Evolutionary conservation across 2,888 invertebrate genomes (phyloP), one percentile per base, ranked within the genome.

Genomic region (Auanema sp.): DNA sequence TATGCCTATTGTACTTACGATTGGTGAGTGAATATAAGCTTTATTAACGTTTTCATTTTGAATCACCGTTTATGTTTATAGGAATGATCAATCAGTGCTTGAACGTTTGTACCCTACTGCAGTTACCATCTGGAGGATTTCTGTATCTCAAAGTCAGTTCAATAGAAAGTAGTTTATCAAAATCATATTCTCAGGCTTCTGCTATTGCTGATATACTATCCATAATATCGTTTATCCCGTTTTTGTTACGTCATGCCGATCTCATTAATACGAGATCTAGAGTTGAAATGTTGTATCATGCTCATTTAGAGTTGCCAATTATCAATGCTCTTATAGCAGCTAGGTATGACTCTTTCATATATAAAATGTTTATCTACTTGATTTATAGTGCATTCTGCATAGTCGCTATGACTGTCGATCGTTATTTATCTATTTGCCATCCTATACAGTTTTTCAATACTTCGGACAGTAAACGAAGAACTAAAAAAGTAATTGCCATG

Each of bases 201-300:
- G 90, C 91, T 18, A 88, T 89, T 2, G 90, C 90, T 4, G 90
- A 91, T 47, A 87, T 91, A 50, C 85, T 90, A 80, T 90, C 90
- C 16, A 90, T 90, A 74, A 82, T 89, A 43, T 89, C 90, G 78
- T 89, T 89, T 69, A 88, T 90, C 63, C 80, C 80, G 8, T 80
- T 80, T 60, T 63, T 78, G 18, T n/a, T 80, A 5, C 69, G 80
- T 2, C 76, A 80, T 50, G 79, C 78, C 3, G 63, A 69, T 12
- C 24, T 68, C 25, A 69, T 59, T 42, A 62, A 71, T 58, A 62
- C 65, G 86, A 72, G 63, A 0, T 88, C 87, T 75, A 87, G 88
- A 75, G 84, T 87, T 0, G 89, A 89, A 69, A 90, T 90, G 70
- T 84, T 84, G 69, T 85, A 85, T 75, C 83, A 84, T 62, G 85